Base-by-base conservation (phyloP, 2,888 invertebrate species). In the Eugnorisma glareosa region DNA sequence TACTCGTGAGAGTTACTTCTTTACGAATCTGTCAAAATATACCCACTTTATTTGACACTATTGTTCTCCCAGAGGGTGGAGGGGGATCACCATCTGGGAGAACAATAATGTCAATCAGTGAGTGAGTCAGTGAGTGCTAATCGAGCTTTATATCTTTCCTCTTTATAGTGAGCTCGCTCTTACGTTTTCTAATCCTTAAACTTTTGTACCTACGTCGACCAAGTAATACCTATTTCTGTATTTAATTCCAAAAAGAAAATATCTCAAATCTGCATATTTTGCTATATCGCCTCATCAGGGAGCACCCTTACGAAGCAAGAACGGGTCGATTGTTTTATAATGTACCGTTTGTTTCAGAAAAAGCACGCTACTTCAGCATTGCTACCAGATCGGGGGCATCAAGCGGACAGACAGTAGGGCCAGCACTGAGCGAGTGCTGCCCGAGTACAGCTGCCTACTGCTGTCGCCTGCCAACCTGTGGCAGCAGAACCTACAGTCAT, bases 391-490 rank as follows among this genome's bases (percentile, higher is more conserved):
- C 73, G 98, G 98, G 93, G 98, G 98, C 79, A 97, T 98, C 11
- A 98, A 98, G 90, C 97, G 97, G 70, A 95, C 94, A 21, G 97
- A 97, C 64, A 94, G 94, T 77, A 94, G 94, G 86, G 91, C 97
- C 11, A 97, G 97, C 84, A 97, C 97, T 79, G 97, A 97, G 57
- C 97, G 95, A 40, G 97, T 98, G 75, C 97, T 99, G 83, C 99
- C 99, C 0, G 98, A 99, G 93, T 99, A 99, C 93, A 98, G 98
- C 93, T 99, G 99, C 94, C 97, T 99, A 43, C 96, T 99, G 59
- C 95, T 99, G 15, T 99, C 99, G 1, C 99, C 99, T 0, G 99
- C 99, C 11, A 99, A 99, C 96, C 97, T 99, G 78, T 99, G 99
- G 99, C 98, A 98, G 88, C 98, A 98, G 92, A 98, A 98, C 93